Evolutionary conservation across 2,797 vertebrate genomes (phyloP), one percentile per base, ranked within the genome.

Genomic region (Monodelphis domestica): DNA sequence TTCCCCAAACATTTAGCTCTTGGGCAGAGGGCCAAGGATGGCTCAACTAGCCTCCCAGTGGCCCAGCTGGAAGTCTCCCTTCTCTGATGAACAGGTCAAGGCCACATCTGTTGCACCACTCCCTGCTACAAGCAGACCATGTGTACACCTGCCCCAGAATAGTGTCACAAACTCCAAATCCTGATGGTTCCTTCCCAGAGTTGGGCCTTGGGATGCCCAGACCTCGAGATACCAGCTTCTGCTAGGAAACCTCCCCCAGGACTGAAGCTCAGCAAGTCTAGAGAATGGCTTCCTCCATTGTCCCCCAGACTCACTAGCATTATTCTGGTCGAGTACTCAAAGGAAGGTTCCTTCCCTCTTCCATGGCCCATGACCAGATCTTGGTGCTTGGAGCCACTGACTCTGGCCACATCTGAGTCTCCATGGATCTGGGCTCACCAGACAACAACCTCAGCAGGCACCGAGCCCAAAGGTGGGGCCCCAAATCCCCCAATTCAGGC

Each of bases 171-270:
- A 84, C 24, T 84, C 70, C 24, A 45, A 0, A 50, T 84, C 21
- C 38, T 84, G 70, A 50, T 12, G n/a, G 70, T 38, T 4, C 9
- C 38, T 24, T 45, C 38, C 3, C 63, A n/a, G n/a, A 5, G 14
- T 30, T 5, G 4, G 7, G 3, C 1, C 12, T 33, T n/a, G 12
- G 0, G 12, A 3, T 17, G n/a, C 2, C n/a, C 17, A 38, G 38
- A 57, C 30, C 30, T 11, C 55, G n/a, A n/a, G n/a, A n/a, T n/a
- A n/a, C n/a, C n/a, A n/a, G n/a, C n/a, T n/a, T n/a, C n/a, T n/a
- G n/a, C n/a, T n/a, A n/a, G n/a, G 17, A 3, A 55, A 26, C 24
- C 33, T n/a, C 30, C 30, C 57, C 30, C 2, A 17, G 59, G 54
- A 26, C 53, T 54, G 53, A 54, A 53, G 53, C 53, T 54, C 12